Conservation (phyloP, 2,797 vertebrate genomes). For the Acomys russatus region DNA sequence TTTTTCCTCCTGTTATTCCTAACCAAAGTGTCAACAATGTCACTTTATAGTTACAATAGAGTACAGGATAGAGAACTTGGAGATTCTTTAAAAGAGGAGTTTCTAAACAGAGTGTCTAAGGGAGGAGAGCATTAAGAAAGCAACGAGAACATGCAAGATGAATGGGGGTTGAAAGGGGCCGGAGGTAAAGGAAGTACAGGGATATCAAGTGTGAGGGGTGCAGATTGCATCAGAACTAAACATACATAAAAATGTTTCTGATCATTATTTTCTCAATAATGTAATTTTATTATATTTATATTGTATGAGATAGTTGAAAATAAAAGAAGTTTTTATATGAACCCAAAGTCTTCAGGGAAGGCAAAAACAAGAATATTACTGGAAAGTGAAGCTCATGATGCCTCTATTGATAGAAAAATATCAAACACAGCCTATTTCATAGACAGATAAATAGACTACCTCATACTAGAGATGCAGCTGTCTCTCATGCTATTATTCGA, state of each 20-base stretch:
- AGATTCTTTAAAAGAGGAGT: background rate
- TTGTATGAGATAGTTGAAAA: background rate
- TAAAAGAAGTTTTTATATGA: background rate
- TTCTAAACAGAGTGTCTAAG: background rate
- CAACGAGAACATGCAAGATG: background rate
- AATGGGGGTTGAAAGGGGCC: background rate
- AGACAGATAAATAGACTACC: conserved; percentile 14
- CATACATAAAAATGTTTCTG: background rate
- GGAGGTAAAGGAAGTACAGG: background rate
- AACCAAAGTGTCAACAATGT: background rate
- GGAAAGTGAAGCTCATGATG: background rate
- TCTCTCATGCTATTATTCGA: background rate
- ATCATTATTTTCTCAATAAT: background rate
- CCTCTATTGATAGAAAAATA: conserved; percentile 19
- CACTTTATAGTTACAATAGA: conserved; percentile 2
- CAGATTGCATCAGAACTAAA: background rate
- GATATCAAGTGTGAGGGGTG: background rate
- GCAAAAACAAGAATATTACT: background rate
- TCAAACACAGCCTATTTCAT: conserved; percentile 14
- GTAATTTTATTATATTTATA: background rate
- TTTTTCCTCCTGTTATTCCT: background rate
- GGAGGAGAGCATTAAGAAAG: background rate
- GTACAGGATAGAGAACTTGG: background rate
- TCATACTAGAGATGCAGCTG: background rate
- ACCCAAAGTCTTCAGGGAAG: background rate